Conservation (phyloP, 2,797 vertebrate genomes). For the Scolopax bukidnonensis region DNA sequence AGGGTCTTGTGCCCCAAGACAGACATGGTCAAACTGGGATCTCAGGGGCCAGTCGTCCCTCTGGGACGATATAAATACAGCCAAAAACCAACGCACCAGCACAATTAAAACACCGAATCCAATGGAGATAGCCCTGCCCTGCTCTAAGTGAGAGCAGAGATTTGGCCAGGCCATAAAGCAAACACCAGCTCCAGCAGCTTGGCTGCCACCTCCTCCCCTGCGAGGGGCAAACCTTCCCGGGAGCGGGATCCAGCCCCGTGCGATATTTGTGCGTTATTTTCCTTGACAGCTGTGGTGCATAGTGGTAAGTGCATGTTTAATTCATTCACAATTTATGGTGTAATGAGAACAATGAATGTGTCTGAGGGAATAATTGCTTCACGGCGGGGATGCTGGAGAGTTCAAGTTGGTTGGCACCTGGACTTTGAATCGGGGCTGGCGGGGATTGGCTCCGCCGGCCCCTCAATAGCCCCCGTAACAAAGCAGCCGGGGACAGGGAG, state of each 20-base stretch:
- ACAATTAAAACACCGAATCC: background rate
- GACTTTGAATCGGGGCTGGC: conserved; percentile 54
- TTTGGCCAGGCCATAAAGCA: background rate
- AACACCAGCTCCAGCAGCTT: background rate
- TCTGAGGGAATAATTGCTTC: conserved; percentile 57
- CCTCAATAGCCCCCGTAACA: conserved; percentile 21
- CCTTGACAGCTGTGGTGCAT: conserved; percentile 65
- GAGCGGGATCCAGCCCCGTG: background rate
- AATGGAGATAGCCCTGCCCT: background rate
- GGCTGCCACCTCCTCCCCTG: background rate
- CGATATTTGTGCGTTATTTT: conserved; percentile 36
- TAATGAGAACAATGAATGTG: conserved; percentile 52
- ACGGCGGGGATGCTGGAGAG: conserved; percentile 34
- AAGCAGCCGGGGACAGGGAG: background rate
- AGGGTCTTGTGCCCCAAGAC: background rate
- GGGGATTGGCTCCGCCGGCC: background rate
- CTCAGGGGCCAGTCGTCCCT: background rate
- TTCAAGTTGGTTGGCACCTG: conserved; percentile 57
- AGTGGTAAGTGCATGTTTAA: conserved; percentile 54
- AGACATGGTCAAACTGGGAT: rapidly evolving
- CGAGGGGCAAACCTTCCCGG: background rate
- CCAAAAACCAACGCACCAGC: background rate
- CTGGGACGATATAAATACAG: rapidly evolving
- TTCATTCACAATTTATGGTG: conserved; percentile 54
- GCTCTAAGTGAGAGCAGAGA: background rate